phyloP scores from a whole-genome alignment of 2,888 invertebrate genomes.

The Orthosia gothica region DNA sequence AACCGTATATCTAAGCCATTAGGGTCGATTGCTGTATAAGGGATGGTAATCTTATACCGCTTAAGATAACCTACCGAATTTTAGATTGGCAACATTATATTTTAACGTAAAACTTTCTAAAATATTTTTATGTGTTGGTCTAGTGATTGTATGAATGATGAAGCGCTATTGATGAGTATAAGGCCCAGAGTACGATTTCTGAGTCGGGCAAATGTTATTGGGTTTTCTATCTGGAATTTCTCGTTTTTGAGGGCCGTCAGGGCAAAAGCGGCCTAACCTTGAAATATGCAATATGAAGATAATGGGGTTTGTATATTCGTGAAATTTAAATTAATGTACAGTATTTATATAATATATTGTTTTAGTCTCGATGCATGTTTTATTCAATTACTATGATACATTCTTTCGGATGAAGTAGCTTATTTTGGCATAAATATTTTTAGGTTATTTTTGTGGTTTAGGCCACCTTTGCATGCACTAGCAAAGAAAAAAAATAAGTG shows the following conservation, averaged over 20 bases:
- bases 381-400: too few relatives aligned
- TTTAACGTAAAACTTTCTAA: slow-evolving; percentile 2
- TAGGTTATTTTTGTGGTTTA: neutral
- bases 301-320: too few relatives aligned
- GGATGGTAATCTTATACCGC: slow-evolving; percentile 58
- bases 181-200: neutral
- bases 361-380: too few relatives aligned
- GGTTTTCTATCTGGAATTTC: neutral
- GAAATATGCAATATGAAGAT: too few relatives aligned
- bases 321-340: too few relatives aligned
- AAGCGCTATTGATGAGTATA: neutral
- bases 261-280: too few relatives aligned
- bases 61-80: slow-evolving; percentile 42
- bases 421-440: too few relatives aligned
- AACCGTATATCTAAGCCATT: slow-evolving; percentile 69
- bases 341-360: too few relatives aligned
- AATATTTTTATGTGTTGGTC: neutral
- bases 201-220: too few relatives aligned
- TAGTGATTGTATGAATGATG: too few relatives aligned
- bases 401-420: too few relatives aligned
- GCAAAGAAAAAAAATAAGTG: neutral
- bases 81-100: slow-evolving; percentile 37
- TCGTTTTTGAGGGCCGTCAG: too few relatives aligned
- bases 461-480: neutral
- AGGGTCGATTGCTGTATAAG: slow-evolving; percentile 57